phyloP scores from a whole-genome alignment of 2,888 invertebrate species.

The Tenthredo notha region DNA sequence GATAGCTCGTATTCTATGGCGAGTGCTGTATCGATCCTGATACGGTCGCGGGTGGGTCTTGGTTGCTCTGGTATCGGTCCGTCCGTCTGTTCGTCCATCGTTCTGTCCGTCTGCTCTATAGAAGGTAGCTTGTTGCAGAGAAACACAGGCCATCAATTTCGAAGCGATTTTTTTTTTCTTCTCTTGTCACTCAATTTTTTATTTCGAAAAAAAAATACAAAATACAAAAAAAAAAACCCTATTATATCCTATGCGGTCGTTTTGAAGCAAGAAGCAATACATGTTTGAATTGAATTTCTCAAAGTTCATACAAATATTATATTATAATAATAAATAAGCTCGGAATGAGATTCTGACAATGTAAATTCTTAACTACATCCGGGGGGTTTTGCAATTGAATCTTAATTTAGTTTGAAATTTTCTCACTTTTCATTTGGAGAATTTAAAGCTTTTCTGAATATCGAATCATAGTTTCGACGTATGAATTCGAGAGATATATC shows the following conservation, averaged over 20 bases:
- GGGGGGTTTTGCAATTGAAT: neutral
- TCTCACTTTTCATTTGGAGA: neutral
- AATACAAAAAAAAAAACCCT: neutral
- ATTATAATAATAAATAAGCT: neutral
- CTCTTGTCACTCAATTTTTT: neutral
- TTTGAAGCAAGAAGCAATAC: neutral
- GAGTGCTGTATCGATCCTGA: constrained; percentile 70
- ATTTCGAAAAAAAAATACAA: neutral
- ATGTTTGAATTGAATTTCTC: neutral
- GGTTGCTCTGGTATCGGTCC: constrained; percentile 37
- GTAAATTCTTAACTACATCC: neutral
- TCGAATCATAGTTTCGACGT: neutral
- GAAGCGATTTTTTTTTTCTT: neutral
- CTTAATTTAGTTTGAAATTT: neutral
- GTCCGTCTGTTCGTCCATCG: constrained; percentile 15
- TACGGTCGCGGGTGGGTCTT: constrained; percentile 54
- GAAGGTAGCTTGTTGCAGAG: neutral
- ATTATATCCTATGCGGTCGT: neutral
- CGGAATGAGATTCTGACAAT: neutral
- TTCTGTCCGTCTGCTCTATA: constrained; percentile 3
- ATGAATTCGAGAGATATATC: neutral
- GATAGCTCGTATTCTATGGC: constrained; percentile 63
- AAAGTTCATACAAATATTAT: neutral
- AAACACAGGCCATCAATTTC: constrained; percentile 10
- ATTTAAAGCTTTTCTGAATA: neutral